Evolutionary conservation across 2,888 invertebrate genomes (phyloP), one percentile per base, ranked within the genome.

Genomic region (Therioaphis trifolii): DNA sequence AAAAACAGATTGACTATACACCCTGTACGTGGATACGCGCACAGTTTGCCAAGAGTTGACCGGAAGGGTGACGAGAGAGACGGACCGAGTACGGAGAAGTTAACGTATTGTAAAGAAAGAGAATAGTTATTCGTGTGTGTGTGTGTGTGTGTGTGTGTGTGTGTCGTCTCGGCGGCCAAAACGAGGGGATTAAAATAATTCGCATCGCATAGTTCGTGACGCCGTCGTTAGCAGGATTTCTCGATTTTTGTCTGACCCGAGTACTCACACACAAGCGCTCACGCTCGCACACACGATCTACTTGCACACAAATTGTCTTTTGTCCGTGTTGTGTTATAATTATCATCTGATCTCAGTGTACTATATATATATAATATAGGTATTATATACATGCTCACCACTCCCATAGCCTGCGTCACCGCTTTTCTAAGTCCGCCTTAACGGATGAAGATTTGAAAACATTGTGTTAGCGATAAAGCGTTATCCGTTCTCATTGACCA

Each of bases 151-250:
- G 43, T 27, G 58, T 27, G 43, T 43, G 61, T 18, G 35, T n/a
- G 35, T 35, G 18, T 27, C 35, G 35, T 24, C 35, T 21, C 21
- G 24, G 46, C 68, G 18, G 77, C 68, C 40, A 68, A 78, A 68
- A 78, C 78, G 68, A 68, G 66, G 40, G 52, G 52, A 78, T 78
- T 78, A 68, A 78, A 78, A 78, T 78, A 78, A 78, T 78, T 68
- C 52, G 52, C 55, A 7, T 12, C 61, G 27, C 27, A 27, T 61
- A 46, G 27, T 61, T 66, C 75, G 75, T 61, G 75, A 61, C 58
- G 24, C 61, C n/a, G 61, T 18, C 43, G 75, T 61, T 35, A 35
- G 18, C 58, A 35, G 52, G 55, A 55, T 75, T 40, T 75, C 40
- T 46, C 61, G 76, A 46, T 76, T 61, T 76, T 43, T n/a, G 76